Evolutionary conservation across 2,888 invertebrate species (phyloP).

Genomic region (Xylophagus ater): DNA sequence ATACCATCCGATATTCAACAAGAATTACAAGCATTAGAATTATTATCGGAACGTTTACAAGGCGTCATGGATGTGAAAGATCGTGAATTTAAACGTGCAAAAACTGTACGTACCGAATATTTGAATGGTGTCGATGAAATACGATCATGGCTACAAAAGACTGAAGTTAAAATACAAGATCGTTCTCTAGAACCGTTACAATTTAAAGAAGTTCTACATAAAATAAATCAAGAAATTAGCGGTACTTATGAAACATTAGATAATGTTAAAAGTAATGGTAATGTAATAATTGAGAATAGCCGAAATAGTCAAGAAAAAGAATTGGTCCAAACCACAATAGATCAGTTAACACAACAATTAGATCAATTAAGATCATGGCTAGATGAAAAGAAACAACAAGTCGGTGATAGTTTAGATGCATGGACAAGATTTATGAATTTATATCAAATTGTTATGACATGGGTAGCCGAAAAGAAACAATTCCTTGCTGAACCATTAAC

Average conservation of each 20-base stretch:
- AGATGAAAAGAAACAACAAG: conserved; percentile 71
- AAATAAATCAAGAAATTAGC: conserved; percentile 63
- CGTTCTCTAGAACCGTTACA: conserved; percentile 64
- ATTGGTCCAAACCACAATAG: conserved; percentile 61
- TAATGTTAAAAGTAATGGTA: conserved; percentile 64
- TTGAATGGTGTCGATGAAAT: conserved; percentile 66
- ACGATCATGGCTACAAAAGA: conserved; percentile 71
- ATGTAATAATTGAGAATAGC: conserved; percentile 66
- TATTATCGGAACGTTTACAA: conserved; percentile 65
- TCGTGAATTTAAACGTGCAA: conserved; percentile 76
- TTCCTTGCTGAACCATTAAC: conserved; percentile 71
- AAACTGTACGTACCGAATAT: conserved; percentile 71
- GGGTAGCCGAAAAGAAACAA: conserved; percentile 71
- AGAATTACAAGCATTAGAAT: conserved; percentile 70
- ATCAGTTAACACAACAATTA: conserved; percentile 66
- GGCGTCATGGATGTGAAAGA: conserved; percentile 80
- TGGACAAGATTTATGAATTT: conserved; percentile 77
- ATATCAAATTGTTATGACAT: conserved; percentile 68
- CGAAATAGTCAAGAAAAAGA: conserved; percentile 66
- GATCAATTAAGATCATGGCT: conserved; percentile 65
- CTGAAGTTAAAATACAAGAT: conserved; percentile 74
- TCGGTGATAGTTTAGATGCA: conserved; percentile 78
- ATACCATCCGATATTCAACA: conserved; percentile 67
- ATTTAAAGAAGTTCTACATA: conserved; percentile 65
- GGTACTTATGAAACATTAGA: conserved; percentile 64